Evolutionary conservation across 1,140 invertebrate species (phyloP).

Genomic region (Atta cephalotes): DNA sequence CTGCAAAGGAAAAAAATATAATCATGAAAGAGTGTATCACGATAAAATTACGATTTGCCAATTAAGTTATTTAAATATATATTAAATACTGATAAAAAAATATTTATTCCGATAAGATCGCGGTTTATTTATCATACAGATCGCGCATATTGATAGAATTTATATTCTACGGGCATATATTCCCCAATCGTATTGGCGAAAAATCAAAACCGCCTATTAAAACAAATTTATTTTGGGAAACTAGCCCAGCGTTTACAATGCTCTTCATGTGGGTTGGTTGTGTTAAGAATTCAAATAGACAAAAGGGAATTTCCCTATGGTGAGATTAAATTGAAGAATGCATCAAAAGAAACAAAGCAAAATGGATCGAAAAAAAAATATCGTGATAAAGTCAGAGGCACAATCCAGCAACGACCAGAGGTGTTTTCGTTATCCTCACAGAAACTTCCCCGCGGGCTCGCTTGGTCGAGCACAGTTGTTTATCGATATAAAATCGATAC

Average conservation of each 20-base stretch:
- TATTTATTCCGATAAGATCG: slow-evolving; percentile 18
- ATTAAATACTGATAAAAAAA: slow-evolving; percentile 9
- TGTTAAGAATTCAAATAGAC: slow-evolving; percentile 17
- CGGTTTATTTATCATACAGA: background rate
- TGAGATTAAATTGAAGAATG: slow-evolving; percentile 34
- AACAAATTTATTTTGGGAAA: slow-evolving; percentile 21
- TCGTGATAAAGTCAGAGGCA: slow-evolving; percentile 37
- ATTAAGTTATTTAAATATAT: background rate
- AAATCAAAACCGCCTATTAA: background rate
- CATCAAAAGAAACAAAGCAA: background rate
- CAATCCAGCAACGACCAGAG: slow-evolving; percentile 15
- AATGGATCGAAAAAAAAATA: slow-evolving; percentile 1
- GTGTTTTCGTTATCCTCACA: slow-evolving; percentile 49
- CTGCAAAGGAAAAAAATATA: background rate
- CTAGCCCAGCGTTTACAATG: background rate
- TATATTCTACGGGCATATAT: background rate
- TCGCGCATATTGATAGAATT: slow-evolving; percentile 4
- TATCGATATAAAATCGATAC: slow-evolving; percentile 73
- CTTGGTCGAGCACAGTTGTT: slow-evolving; percentile 65
- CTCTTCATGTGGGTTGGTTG: background rate
- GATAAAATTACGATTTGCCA: background rate
- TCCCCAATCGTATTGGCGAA: background rate
- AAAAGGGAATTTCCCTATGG: background rate
- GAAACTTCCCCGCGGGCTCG: slow-evolving; percentile 56
- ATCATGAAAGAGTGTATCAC: background rate